These are phyloP conservation scores for Brachylomia viminalis DNA, from an alignment of 2,888 invertebrate species.

Conservation along the genomic window DNA sequence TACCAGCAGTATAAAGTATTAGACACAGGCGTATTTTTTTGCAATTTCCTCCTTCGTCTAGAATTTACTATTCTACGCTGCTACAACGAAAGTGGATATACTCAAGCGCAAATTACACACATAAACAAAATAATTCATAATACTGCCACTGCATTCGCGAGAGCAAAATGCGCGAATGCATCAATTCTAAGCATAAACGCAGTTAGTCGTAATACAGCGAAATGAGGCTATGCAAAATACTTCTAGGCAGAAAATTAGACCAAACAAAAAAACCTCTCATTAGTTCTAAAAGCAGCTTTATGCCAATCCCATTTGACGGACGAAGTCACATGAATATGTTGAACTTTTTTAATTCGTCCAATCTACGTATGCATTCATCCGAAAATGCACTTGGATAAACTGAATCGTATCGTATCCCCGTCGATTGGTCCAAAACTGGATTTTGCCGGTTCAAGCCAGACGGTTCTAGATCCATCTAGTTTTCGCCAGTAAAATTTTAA, in stretches of 20 bases:
- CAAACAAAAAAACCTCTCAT: constrained; percentile 44
- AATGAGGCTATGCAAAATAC: constrained; percentile 20
- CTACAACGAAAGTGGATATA: constrained; percentile 34
- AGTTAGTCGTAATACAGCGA: constrained; percentile 6
- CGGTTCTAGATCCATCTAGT: constrained; percentile 60
- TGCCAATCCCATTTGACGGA: constrained; percentile 61
- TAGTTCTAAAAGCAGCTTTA: constrained; percentile 51
- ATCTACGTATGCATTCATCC: constrained; percentile 67
- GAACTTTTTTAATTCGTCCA: constrained; percentile 71
- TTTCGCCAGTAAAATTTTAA: constrained; percentile 64
- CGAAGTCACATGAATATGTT: constrained; percentile 56
- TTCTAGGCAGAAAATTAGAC: constrained; percentile 22
- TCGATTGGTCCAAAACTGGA: constrained; percentile 68
- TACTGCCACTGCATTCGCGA: constrained; percentile 4
- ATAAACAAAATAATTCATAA: constrained; percentile 57
- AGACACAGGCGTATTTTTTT: neutral
- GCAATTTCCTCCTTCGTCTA: neutral
- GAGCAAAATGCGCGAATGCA: constrained; percentile 21
- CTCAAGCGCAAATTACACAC: constrained; percentile 51
- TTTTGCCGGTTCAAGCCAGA: constrained; percentile 65
- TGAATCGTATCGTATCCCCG: constrained; percentile 61
- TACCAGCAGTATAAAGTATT: neutral
- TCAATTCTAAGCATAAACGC: constrained; percentile 34
- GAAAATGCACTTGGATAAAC: constrained; percentile 69
- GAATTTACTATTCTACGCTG: neutral